phyloP scores from a whole-genome alignment of 2,797 vertebrate genomes.

The Brotogeris chrysoptera region DNA sequence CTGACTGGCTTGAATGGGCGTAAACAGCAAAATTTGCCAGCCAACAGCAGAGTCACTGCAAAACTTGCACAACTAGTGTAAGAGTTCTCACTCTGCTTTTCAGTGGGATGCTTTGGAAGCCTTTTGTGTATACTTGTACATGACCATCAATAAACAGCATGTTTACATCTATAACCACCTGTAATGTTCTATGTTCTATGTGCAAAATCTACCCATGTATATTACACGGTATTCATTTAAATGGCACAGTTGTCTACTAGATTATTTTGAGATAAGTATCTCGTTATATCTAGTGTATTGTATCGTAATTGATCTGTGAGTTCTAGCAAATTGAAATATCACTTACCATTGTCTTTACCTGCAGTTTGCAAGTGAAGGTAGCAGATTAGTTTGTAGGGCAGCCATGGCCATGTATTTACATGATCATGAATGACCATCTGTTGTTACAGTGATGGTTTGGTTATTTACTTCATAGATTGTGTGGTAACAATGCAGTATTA shows the following conservation, averaged over 20 bases:
- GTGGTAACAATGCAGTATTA: conserved; percentile 25
- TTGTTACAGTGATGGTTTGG: conserved; percentile 5
- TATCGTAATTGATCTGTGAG: background rate
- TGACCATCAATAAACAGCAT: background rate
- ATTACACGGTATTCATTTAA: background rate
- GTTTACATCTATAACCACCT: background rate
- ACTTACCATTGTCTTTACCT: conserved; percentile 2
- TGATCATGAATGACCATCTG: conserved; percentile 52
- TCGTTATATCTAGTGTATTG: background rate
- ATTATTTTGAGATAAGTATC: background rate
- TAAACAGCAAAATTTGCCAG: background rate
- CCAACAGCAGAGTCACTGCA: background rate
- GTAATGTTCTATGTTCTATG: rapidly evolving
- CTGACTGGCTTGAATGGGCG: background rate
- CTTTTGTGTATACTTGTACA: background rate
- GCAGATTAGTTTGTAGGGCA: conserved; percentile 40
- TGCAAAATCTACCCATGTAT: background rate
- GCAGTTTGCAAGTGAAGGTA: conserved; percentile 9
- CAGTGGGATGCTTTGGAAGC: background rate
- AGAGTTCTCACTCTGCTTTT: background rate
- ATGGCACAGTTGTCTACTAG: background rate
- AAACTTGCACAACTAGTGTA: background rate
- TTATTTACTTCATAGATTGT: conserved; percentile 43
- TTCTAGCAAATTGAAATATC: background rate
- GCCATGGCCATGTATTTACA: conserved; percentile 10